phyloP scores from a whole-genome alignment of 2,113 vertebrate genomes.

The Oxygymnocypris stewartii region DNA sequence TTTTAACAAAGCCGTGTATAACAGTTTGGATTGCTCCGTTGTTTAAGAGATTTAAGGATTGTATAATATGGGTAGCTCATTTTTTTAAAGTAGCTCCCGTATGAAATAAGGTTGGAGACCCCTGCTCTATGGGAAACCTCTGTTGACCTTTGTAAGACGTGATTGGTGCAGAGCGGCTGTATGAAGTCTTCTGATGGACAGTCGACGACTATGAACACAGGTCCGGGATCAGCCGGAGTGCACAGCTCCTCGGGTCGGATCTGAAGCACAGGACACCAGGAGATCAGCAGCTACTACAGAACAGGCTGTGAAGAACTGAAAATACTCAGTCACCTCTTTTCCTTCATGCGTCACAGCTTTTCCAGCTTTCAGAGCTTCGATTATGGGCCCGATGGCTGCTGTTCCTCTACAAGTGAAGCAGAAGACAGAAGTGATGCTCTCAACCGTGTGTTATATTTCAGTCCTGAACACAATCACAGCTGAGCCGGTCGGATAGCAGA shows the following conservation, averaged over 20 bases:
- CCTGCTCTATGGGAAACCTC: background rate
- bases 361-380: slow-evolving; percentile 83
- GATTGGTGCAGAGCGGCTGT: slow-evolving; percentile 74
- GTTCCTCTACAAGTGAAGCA: slow-evolving; percentile 79
- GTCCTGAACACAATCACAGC: background rate
- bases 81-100: too few species aligned
- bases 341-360: slow-evolving; percentile 81
- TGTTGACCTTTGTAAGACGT: slow-evolving; percentile 63
- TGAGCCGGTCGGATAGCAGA: background rate
- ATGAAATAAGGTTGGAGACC: too few species aligned
- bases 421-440: background rate
- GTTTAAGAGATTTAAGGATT: too few species aligned
- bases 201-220: slow-evolving; percentile 84
- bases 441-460: too few species aligned
- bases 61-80: too few species aligned
- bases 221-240: slow-evolving; percentile 82
- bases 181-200: slow-evolving; percentile 90
- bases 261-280: slow-evolving; percentile 66
- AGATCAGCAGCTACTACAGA: background rate
- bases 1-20: too few species aligned
- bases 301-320: background rate
- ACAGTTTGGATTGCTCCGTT: too few species aligned
- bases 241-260: slow-evolving; percentile 89
- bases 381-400: slow-evolving; percentile 86
- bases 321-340: slow-evolving; percentile 78